Percentiles rank a stretch among this genome's conserved stretches.
Conservation (phyloP, 2,113 vertebrate genomes). For the Candoia aspera region DNA sequence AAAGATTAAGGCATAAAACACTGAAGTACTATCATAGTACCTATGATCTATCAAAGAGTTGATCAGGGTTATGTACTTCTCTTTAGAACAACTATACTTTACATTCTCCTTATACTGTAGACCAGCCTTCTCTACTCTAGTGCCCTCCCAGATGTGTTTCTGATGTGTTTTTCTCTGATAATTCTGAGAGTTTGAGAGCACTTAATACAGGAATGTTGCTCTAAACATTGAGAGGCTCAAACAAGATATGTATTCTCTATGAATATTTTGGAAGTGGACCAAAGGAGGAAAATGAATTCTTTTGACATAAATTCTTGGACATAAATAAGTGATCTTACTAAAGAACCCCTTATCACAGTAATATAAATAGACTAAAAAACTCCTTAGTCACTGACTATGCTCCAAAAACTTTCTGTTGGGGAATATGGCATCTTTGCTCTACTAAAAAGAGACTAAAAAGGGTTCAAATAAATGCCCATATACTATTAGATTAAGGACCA, state of each 20-base stretch:
- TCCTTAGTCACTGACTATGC: not conserved
- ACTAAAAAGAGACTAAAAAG: not conserved
- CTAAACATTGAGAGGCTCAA: not conserved
- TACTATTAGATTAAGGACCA: not conserved
- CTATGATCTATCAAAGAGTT: not conserved
- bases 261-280: not conserved
- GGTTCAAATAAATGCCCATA: not conserved
- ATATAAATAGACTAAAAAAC: not conserved
- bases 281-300: not conserved
- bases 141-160: not conserved
- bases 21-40: not conserved
- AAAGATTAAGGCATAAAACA: not conserved
- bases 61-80: not conserved
- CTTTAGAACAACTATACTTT: not conserved
- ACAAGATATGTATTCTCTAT: not conserved
- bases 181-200: not conserved
- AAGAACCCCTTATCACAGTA: not conserved
- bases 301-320: not conserved
- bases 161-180: not conserved
- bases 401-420: not conserved
- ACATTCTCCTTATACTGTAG: not conserved
- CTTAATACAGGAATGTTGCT: conserved; percentile 1
- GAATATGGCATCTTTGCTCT: not conserved
- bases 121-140: not conserved
- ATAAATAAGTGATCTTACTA: not conserved